phyloP scores from a whole-genome alignment of 2,113 vertebrate species.

The Gulo gulo region DNA sequence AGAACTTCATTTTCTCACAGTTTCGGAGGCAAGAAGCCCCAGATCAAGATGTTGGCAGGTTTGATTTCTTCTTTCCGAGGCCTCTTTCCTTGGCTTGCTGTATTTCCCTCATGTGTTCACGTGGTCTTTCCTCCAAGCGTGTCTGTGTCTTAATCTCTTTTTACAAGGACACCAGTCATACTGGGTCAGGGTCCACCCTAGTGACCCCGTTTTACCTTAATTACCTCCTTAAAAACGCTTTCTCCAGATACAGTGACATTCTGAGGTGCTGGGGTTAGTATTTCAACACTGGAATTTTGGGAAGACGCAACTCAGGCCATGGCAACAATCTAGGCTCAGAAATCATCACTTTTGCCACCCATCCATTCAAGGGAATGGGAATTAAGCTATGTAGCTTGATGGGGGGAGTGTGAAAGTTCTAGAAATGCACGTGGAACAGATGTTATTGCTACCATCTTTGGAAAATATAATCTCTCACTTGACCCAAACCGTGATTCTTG shows the following conservation, averaged over 20 bases:
- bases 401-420: not conserved
- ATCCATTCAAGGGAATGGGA: not conserved
- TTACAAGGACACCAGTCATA: not conserved
- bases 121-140: not conserved
- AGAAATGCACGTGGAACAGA: not conserved
- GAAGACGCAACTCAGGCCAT: not conserved
- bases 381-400: not conserved
- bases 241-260: not conserved
- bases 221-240: not conserved
- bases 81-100: not conserved
- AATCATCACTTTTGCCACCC: not conserved
- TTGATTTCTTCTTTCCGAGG: not conserved
- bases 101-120: not conserved
- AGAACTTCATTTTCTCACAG: not conserved
- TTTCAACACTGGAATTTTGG: not conserved
- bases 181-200: not conserved
- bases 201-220: not conserved
- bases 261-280: not conserved
- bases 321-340: not conserved
- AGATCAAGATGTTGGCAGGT: not conserved
- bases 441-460: not conserved
- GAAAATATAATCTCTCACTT: not conserved
- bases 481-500: not conserved
- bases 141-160: not conserved
- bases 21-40: not conserved